Evolutionary conservation across 64 coral and sea anemone genomes (phyloP), one percentile per base, ranked within the genome.

Genomic region (Stichodactyla helianthus): DNA sequence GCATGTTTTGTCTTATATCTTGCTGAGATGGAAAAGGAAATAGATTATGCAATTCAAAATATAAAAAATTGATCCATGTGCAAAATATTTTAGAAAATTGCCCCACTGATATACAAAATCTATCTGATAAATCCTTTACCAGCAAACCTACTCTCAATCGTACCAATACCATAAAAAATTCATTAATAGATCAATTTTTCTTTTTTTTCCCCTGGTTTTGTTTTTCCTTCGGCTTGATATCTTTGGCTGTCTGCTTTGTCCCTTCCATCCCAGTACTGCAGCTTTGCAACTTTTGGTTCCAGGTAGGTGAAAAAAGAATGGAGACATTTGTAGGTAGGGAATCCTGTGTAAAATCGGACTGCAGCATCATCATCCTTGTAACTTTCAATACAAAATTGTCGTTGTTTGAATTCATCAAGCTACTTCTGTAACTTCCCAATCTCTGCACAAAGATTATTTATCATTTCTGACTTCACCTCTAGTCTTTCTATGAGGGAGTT

Each of bases 91-190:
- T 56, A 5, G 78, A 82, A 57, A 89, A 84, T 9, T 55, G 53
- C 2, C 57, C 62, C 20, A 68, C 59, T 59, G 50, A 71, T 79
- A 88, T 88, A 52, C 12, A 67, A 79, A 60, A 88, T 78, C 86
- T 88, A 60, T 88, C 86, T 52, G 86, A 88, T 54, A 88, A 52
- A 63, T 88, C 87, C 54, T 88, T 78, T n/a, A 88, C 87, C 25
- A 88, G 79, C 25, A 88, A 51, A 31, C 76, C 77, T 81, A 79
- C 28, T 60, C 78, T 88, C n/a, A 88, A 55, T 55, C 51, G 79
- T 52, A 88, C 17, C 56, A 59, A 82, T 62, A 61, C 82, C 58
- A 84, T 84, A 58, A 55, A 84, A 58, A 84, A 84, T 84, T 84
- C 53, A 27, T 84, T 55, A 25, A 84, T 27, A 28, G 31, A 58